Percentiles rank a stretch among this genome's conserved stretches.
Evolutionary conservation across 2,888 invertebrate species (phyloP).

Genomic region (Lasioglossum pauxillum): DNA sequence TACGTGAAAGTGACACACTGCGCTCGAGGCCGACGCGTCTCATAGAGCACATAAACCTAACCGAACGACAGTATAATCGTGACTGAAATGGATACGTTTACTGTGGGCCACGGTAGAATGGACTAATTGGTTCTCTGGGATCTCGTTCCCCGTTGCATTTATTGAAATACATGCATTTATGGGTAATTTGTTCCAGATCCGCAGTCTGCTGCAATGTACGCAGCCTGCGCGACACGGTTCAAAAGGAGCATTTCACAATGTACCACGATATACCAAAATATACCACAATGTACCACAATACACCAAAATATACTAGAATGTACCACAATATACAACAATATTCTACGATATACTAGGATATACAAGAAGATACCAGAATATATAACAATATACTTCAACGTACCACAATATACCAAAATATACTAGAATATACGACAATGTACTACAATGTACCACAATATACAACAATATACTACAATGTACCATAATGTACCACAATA

Average conservation of each 20-base stretch:
- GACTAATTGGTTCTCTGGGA: not conserved
- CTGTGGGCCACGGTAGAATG: not conserved
- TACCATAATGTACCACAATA: too few relatives aligned
- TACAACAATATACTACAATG: too few relatives aligned
- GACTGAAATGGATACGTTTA: not conserved
- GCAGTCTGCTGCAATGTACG: not conserved
- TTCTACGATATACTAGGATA: too few relatives aligned
- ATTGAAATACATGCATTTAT: slow-evolving; percentile 3
- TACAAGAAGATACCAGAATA: too few relatives aligned
- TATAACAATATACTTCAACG: too few relatives aligned
- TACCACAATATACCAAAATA: too few relatives aligned
- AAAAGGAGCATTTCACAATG: not conserved
- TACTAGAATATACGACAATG: too few relatives aligned
- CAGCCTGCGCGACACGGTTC: not conserved
- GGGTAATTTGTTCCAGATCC: not conserved
- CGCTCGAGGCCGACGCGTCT: slow-evolving; percentile 15
- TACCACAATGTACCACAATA: too few relatives aligned
- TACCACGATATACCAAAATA: too few relatives aligned
- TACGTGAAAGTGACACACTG: slow-evolving; percentile 67
- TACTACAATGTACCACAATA: too few relatives aligned
- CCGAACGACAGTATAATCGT: not conserved
- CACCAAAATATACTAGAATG: too few relatives aligned
- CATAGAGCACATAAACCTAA: not conserved
- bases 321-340: too few relatives aligned
- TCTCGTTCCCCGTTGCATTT: not conserved